These are phyloP conservation scores for Temnothorax rugatulus DNA, from an alignment of 2,888 invertebrate genomes.

Conservation along the genomic window DNA sequence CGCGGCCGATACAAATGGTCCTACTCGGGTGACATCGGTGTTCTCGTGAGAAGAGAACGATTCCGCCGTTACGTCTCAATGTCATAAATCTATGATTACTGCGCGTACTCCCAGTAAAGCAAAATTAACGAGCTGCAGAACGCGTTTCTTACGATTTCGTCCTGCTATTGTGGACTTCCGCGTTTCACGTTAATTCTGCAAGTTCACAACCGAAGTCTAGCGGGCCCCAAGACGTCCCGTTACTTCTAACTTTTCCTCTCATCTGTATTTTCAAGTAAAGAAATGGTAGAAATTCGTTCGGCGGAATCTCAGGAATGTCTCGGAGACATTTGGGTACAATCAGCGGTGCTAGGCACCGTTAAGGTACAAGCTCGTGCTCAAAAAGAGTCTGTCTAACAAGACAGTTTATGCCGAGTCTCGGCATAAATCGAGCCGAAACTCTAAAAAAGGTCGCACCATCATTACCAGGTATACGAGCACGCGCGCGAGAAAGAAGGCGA, in stretches of 20 bases:
- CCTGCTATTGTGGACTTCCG: not conserved
- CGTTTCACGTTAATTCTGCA: slow-evolving; percentile 13
- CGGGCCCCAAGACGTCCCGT: not conserved
- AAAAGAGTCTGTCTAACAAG: slow-evolving; percentile 31
- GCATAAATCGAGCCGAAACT: slow-evolving; percentile 35
- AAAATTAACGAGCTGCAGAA: slow-evolving; percentile 27
- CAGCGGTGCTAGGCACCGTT: slow-evolving; percentile 3
- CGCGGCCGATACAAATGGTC: slow-evolving; percentile 44
- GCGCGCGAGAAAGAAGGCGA: slow-evolving; percentile 65
- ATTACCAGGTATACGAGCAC: slow-evolving; percentile 56
- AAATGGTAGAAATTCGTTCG: slow-evolving; percentile 8
- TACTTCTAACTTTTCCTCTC: slow-evolving; percentile 11
- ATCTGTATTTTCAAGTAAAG: not conserved
- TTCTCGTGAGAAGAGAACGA: slow-evolving; percentile 34
- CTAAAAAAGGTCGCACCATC: slow-evolving; percentile 59
- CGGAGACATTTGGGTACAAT: not conserved
- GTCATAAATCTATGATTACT: slow-evolving; percentile 46
- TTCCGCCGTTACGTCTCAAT: slow-evolving; percentile 48
- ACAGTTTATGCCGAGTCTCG: slow-evolving; percentile 18
- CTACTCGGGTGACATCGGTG: slow-evolving; percentile 47
- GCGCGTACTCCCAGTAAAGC: not conserved
- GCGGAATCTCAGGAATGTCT: not conserved
- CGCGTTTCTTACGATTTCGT: slow-evolving; percentile 15
- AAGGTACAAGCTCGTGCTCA: not conserved
- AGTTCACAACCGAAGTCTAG: not conserved